Percentiles rank a stretch among this genome's conserved stretches.
Evolutionary conservation across 2,888 invertebrate species (phyloP).

Genomic region (Parapristionchus giblindavisi): DNA sequence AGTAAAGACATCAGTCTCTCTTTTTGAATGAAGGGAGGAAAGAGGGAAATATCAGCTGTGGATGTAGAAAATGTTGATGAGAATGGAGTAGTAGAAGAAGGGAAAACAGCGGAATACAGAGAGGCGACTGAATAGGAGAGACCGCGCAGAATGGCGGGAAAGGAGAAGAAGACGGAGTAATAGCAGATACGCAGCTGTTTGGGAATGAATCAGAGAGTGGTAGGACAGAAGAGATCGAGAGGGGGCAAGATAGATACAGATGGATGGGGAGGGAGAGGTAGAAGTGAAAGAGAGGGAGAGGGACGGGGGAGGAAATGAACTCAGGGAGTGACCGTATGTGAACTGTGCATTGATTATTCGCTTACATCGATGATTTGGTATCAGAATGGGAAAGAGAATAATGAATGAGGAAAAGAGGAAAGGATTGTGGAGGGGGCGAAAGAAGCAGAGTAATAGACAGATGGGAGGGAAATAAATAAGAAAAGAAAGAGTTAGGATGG

Average conservation of each 20-base stretch:
- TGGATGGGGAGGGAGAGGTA: background rate
- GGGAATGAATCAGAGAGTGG: background rate
- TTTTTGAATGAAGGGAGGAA: background rate
- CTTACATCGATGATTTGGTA: background rate
- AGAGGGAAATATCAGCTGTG: too few species aligned
- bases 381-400: background rate
- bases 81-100: too few species aligned
- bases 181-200: background rate
- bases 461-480: background rate
- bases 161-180: background rate
- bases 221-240: background rate
- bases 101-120: too few species aligned
- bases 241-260: background rate
- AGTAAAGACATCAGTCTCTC: background rate
- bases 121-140: too few species aligned
- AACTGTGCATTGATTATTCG: background rate
- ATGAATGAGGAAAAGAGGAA: background rate
- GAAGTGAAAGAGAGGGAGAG: conserved; percentile 1
- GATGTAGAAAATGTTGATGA: too few species aligned
- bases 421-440: background rate
- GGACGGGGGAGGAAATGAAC: conserved; percentile 3
- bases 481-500: background rate
- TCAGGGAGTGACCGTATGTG: too few species aligned
- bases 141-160: too few species aligned
- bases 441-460: background rate